These are phyloP conservation scores for Phenganax marumi DNA, from an alignment of 92 coral and sea anemone species.

Conservation along the genomic window DNA sequence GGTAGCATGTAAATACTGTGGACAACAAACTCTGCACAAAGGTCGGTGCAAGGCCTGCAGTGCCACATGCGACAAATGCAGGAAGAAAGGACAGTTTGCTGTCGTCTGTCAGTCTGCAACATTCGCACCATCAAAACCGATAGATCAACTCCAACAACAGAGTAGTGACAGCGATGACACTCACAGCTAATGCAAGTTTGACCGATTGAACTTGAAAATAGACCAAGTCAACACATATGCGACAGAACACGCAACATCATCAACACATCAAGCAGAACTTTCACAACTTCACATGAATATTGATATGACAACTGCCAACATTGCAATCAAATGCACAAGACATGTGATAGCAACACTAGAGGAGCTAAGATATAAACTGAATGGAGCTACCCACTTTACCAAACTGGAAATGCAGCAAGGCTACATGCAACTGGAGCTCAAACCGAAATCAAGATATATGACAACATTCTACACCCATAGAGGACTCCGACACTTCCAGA, in stretches of 20 bases:
- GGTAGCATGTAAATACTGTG: slow-evolving; percentile 18
- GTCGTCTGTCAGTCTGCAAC: neutral
- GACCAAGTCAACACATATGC: slow-evolving; percentile 9
- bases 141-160: neutral
- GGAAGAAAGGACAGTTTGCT: slow-evolving; percentile 1
- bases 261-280: slow-evolving; percentile 38
- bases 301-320: slow-evolving; percentile 46
- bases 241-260: neutral
- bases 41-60: slow-evolving; percentile 1
- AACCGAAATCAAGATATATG: slow-evolving; percentile 42
- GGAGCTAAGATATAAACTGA: slow-evolving; percentile 44
- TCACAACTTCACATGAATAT: slow-evolving; percentile 23
- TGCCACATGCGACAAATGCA: neutral
- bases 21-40: neutral
- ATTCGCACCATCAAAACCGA: neutral
- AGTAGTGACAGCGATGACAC: slow-evolving; percentile 4
- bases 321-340: slow-evolving; percentile 39
- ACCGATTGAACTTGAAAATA: neutral
- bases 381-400: slow-evolving; percentile 49
- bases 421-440: slow-evolving; percentile 52
- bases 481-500: slow-evolving; percentile 41
- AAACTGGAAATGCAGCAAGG: slow-evolving; percentile 60
- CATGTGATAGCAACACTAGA: slow-evolving; percentile 43
- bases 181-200: slow-evolving; percentile 1
- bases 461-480: slow-evolving; percentile 56